Percentiles rank a stretch among this genome's conserved stretches.
These are phyloP conservation scores for Dicentrarchus labrax DNA, from an alignment of 2,113 vertebrate species.

Conservation along the genomic window DNA sequence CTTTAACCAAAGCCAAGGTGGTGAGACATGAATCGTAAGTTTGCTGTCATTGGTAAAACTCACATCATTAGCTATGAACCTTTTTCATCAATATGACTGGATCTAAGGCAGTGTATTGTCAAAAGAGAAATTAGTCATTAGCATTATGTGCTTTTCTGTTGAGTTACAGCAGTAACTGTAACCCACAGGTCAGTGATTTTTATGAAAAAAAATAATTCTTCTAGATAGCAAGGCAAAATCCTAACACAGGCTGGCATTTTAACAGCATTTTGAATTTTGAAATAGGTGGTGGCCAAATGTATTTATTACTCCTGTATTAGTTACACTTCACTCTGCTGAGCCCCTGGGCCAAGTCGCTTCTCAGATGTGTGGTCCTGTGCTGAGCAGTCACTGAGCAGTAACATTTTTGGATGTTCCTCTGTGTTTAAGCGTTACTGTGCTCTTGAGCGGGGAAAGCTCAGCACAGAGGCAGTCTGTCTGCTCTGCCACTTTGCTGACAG, in stretches of 20 bases:
- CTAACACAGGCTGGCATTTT: background rate
- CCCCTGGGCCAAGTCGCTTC: background rate
- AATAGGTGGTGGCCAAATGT: conserved; percentile 12
- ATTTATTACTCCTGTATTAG: conserved; percentile 49
- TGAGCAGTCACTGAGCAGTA: conserved; percentile 54
- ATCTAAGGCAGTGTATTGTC: conserved; percentile 12
- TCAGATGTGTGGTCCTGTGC: conserved; percentile 40
- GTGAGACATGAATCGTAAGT: conserved; percentile 30
- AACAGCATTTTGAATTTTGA: conserved; percentile 3
- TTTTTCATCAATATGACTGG: conserved; percentile 12
- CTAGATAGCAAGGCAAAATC: conserved; percentile 3
- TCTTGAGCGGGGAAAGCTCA: conserved; percentile 44
- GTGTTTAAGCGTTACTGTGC: conserved; percentile 52
- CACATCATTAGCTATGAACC: conserved; percentile 12
- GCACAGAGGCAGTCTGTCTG: conserved; percentile 53
- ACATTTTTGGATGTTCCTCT: conserved; percentile 45
- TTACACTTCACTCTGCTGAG: conserved; percentile 41
- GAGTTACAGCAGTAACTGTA: background rate
- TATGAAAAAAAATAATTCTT: conserved; percentile 8
- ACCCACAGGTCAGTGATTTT: background rate
- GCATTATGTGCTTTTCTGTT: conserved; percentile 6
- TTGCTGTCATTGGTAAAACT: conserved; percentile 33
- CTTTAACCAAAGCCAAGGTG: conserved; percentile 6
- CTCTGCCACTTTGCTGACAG: conserved; percentile 71
- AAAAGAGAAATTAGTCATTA: background rate